A percentile compares a stretch with the other conserved stretches of the same genome.
Conservation (phyloP, 2,888 invertebrate genomes). For the Sisyra nigra region DNA sequence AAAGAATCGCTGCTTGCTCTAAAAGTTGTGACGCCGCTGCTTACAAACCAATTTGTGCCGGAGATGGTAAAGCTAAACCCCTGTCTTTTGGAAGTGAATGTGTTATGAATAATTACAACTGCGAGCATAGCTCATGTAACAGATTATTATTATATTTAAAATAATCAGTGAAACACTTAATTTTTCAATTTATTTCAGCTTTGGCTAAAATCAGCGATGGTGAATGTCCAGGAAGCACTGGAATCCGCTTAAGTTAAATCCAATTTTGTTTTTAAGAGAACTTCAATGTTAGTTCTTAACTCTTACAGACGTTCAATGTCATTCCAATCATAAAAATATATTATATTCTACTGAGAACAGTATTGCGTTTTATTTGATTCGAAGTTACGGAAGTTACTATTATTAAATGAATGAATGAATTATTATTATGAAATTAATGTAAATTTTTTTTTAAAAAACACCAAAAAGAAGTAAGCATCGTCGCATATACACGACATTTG, state of each 20-base stretch:
- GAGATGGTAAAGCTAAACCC: constrained; percentile 33
- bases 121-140: constrained; percentile 47
- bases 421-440: too few relatives aligned
- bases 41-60: constrained; percentile 44
- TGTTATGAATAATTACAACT: constrained; percentile 45
- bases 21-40: constrained; percentile 18
- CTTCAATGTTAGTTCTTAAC: too few relatives aligned
- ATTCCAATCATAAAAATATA: too few relatives aligned
- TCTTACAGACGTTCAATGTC: too few relatives aligned
- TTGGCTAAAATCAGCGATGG: constrained; percentile 41
- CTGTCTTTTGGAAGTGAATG: constrained; percentile 46
- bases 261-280: too few relatives aligned
- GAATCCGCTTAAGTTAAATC: constrained; percentile 39
- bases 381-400: too few relatives aligned
- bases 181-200: constrained; percentile 30
- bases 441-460: too few relatives aligned
- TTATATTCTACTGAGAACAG: too few relatives aligned
- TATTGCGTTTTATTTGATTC: too few relatives aligned
- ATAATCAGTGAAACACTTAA: constrained; percentile 3
- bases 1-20: not conserved
- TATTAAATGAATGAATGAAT: too few relatives aligned
- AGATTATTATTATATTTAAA: constrained; percentile 14
- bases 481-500: too few relatives aligned
- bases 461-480: too few relatives aligned
- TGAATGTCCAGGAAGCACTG: constrained; percentile 43